Percentiles rank a stretch among this genome's conserved stretches.
Conservation (phyloP, 2,797 vertebrate species). For the Sebastes baramenuke region DNA sequence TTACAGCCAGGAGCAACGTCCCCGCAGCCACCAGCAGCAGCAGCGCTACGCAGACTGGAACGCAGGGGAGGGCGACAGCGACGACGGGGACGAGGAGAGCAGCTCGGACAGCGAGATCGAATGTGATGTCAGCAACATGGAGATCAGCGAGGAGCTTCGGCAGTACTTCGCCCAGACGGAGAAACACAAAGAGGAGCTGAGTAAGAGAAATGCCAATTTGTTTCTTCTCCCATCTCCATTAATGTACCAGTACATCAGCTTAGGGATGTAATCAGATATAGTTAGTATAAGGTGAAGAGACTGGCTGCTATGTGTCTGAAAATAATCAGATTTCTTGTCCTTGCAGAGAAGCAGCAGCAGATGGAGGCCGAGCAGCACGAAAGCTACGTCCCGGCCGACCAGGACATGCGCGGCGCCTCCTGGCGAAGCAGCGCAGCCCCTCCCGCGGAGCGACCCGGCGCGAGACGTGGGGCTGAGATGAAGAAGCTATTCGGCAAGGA, state of each 20-base stretch:
- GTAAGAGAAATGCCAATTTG: conserved; percentile 79
- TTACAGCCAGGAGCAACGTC: conserved; percentile 23
- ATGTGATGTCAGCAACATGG: conserved; percentile 94
- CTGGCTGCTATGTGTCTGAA: background rate
- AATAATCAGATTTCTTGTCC: background rate
- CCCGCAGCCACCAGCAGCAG: conserved; percentile 4
- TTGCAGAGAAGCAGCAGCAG: conserved; percentile 90
- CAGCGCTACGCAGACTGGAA: conserved; percentile 73
- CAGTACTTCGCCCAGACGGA: conserved; percentile 94
- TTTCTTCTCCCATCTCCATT: background rate
- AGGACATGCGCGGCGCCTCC: conserved; percentile 80
- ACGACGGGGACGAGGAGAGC: conserved; percentile 40
- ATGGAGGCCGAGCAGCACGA: conserved; percentile 84
- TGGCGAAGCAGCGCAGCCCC: conserved; percentile 75
- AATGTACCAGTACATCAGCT: no score
- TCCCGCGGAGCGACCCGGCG: conserved; percentile 87
- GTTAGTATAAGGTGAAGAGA: background rate
- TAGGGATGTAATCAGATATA: no score
- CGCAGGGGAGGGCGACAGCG: background rate
- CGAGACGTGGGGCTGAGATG: conserved; percentile 90
- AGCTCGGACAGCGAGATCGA: conserved; percentile 88
- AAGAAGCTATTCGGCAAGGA: conserved; percentile 88
- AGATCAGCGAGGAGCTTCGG: conserved; percentile 95
- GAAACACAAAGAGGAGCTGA: conserved; percentile 89
- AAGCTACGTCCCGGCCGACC: conserved; percentile 86